Percentiles rank a stretch among this genome's conserved stretches.
These are phyloP conservation scores for Reticulitermes lucifugus DNA, from an alignment of 2,888 invertebrate genomes.

Conservation along the genomic window DNA sequence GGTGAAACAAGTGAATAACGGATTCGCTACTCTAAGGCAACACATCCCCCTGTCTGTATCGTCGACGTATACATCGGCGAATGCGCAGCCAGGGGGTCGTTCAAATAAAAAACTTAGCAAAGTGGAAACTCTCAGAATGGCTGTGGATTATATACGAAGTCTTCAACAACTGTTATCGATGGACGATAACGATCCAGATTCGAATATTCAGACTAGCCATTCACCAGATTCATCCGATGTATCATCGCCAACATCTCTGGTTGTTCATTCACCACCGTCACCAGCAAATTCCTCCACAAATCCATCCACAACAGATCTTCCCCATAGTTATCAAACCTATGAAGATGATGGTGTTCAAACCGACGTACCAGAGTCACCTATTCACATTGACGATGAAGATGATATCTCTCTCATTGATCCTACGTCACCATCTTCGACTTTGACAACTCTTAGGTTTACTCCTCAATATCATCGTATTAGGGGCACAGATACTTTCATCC, in stretches of 20 bases:
- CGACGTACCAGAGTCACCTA: conserved; percentile 54
- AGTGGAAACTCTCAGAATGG: conserved; percentile 90
- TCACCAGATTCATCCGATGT: conserved; percentile 32
- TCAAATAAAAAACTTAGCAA: conserved; percentile 82
- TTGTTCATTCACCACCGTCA: conserved; percentile 15
- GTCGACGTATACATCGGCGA: conserved; percentile 73
- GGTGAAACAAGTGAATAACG: conserved; percentile 92
- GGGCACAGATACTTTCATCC: neutral
- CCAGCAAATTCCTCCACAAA: conserved; percentile 8
- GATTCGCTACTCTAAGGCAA: conserved; percentile 87
- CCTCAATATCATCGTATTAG: conserved; percentile 13
- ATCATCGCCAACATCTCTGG: neutral
- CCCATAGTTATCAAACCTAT: conserved; percentile 8
- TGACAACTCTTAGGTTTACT: neutral
- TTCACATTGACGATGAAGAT: conserved; percentile 58
- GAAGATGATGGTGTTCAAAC: conserved; percentile 63
- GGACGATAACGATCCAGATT: conserved; percentile 64
- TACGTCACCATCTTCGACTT: conserved; percentile 19
- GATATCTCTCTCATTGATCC: conserved; percentile 60
- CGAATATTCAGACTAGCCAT: neutral
- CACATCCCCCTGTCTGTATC: conserved; percentile 89
- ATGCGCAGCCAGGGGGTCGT: conserved; percentile 62
- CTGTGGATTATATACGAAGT: conserved; percentile 89
- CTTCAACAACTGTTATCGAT: conserved; percentile 80
- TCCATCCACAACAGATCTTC: neutral